Evolutionary conservation across 92 coral and sea anemone genomes (phyloP).

Genomic region (Epizoanthus stellaris): DNA sequence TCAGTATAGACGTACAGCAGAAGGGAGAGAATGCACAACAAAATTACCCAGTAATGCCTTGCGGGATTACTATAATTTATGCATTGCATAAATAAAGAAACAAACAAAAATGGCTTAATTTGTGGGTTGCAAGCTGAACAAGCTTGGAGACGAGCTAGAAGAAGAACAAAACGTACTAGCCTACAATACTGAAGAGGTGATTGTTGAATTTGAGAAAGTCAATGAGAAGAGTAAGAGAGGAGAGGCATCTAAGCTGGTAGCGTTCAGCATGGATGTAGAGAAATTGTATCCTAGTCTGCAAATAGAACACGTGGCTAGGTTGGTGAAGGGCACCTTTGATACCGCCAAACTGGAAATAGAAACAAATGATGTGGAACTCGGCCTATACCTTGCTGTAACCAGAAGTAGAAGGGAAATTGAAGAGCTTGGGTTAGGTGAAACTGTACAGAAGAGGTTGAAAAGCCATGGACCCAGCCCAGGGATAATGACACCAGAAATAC

Average conservation of each 20-base stretch:
- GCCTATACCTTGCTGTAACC: background rate
- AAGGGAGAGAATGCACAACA: no score
- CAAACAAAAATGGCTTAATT: no score
- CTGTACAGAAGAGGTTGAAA: constrained; percentile 10
- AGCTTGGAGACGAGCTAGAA: no score
- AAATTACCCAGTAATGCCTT: no score
- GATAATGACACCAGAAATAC: constrained; percentile 3
- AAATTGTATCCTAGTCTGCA: background rate
- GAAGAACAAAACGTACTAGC: constrained; percentile 18
- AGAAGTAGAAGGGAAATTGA: background rate
- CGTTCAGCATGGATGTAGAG: constrained; percentile 31
- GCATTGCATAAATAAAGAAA: no score
- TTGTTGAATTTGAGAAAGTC: background rate
- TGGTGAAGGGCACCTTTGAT: background rate
- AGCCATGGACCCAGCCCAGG: constrained; percentile 20
- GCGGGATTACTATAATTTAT: no score
- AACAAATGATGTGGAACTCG: background rate
- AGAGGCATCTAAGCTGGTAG: background rate
- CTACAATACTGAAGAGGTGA: constrained; percentile 23
- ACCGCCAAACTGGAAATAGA: background rate
- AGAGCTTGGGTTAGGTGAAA: background rate
- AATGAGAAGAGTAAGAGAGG: constrained; percentile 21
- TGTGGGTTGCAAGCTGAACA: no score
- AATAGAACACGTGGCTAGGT: background rate
- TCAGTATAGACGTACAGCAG: no score